Evolutionary conservation across 2,797 vertebrate species (phyloP), one percentile per base, ranked within the genome.

Genomic region (Orestias chungarensis): DNA sequence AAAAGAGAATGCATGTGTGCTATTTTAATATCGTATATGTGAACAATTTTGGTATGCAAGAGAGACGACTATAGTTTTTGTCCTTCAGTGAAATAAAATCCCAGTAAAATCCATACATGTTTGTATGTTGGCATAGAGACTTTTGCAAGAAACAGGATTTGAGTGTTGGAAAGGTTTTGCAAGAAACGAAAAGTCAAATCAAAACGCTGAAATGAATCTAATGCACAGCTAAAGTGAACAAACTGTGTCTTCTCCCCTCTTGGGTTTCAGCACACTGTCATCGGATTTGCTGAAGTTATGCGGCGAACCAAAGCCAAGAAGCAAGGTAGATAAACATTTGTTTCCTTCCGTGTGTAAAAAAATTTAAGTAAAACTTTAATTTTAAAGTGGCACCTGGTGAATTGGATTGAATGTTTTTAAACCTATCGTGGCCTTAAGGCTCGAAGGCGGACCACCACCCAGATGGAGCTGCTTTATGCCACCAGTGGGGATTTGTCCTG

Each of bases 381-480:
- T 71, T 61, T 15, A 12, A 38, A 61, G 59, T 20, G 2, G 23
- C 35, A 14, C 12, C 15, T 42, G 59, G 38, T 25, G n/a, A 62
- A 17, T 40, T 25, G n/a, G 33, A 38, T 66, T 40, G 66, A 64
- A 64, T 44, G 17, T 65, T 38, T 54, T 59, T 40, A 29, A 71
- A 82, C 64, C 55, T 9, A 0, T 55, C 66, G 12, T 68, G 68
- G 3, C 71, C 71, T 33, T 27, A 89, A 99, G 98, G 97, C 97
- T 38, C 96, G 97, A 38, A 94, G 97, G 82, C 95, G 98, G 80
- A 99, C 97, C 80, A 96, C 97, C 74, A 99, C 97, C 5, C 97
- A 99, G 92, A 97, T 97, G 97, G 97, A 99, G 78, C 82, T 98
- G 85, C 95, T 99, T 17, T 99, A 99, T 33, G 97, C 97, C 76